Evolutionary conservation across 2,797 vertebrate genomes (phyloP).

Genomic region (Ammospiza maritima): DNA sequence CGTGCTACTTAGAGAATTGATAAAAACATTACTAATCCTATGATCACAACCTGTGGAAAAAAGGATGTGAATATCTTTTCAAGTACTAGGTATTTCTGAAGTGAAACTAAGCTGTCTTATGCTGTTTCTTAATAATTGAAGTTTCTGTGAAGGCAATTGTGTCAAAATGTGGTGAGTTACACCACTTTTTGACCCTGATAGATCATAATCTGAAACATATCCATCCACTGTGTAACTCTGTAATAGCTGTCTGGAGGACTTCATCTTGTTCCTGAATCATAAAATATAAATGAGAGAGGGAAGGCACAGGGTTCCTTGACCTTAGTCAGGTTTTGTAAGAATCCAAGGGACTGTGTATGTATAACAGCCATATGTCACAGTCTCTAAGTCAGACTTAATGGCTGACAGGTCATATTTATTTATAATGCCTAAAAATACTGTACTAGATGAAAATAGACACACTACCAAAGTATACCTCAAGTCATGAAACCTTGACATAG

Average conservation of each 20-base stretch:
- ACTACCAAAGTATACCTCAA: background rate
- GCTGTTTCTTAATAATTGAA: background rate
- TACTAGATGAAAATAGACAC: background rate
- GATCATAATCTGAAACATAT: background rate
- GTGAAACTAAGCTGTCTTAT: background rate
- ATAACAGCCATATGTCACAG: background rate
- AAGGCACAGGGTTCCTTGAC: background rate
- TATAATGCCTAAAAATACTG: background rate
- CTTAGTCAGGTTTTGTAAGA: background rate
- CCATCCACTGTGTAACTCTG: background rate
- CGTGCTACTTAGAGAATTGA: background rate
- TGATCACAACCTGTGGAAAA: background rate
- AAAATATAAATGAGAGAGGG: background rate
- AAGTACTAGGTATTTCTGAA: background rate
- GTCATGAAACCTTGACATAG: background rate
- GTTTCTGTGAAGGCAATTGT: background rate
- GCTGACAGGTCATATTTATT: background rate
- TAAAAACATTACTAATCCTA: background rate
- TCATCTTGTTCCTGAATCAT: background rate
- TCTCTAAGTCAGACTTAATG: background rate
- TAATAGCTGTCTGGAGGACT: background rate
- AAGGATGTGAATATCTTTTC: background rate
- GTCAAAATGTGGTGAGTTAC: background rate
- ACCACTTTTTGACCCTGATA: background rate
- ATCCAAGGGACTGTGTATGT: background rate